Conservation (phyloP, 2,888 invertebrate species). For the Harmothoe impar region DNA sequence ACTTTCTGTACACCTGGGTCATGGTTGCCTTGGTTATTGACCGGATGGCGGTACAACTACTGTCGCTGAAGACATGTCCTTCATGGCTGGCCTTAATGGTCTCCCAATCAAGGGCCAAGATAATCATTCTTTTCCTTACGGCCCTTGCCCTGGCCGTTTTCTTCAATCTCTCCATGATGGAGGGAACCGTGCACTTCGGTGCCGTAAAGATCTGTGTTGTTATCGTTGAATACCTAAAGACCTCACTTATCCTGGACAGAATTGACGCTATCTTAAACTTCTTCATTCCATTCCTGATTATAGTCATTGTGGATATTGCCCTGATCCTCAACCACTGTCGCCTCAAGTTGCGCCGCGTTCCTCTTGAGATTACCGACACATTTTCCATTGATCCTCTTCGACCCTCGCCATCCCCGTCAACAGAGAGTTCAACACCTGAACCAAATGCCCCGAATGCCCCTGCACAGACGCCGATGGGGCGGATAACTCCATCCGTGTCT, state of each 20-base stretch:
- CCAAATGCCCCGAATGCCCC: background rate
- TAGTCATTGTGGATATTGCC: conserved; percentile 14
- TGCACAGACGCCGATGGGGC: background rate
- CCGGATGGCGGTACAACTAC: background rate
- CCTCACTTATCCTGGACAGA: conserved; percentile 37
- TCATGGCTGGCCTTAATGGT: conserved; percentile 19
- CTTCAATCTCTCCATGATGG: conserved; percentile 49
- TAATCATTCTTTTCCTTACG: background rate
- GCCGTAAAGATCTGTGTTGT: conserved; percentile 33
- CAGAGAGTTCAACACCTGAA: conserved; percentile 2
- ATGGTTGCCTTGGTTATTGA: conserved; percentile 30
- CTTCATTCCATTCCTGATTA: conserved; percentile 36
- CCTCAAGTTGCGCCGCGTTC: conserved; percentile 44
- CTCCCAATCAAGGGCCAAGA: conserved; percentile 25
- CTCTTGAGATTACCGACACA: background rate
- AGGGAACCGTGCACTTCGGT: conserved; percentile 40
- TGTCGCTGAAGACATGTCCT: background rate
- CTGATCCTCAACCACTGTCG: conserved; percentile 51
- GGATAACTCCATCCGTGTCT: conserved; percentile 32
- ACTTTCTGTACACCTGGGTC: conserved; percentile 34
- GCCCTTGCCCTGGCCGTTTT: conserved; percentile 38
- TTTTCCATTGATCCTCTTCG: conserved; percentile 12
- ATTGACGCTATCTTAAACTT: conserved; percentile 52
- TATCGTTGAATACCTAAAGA: conserved; percentile 27
- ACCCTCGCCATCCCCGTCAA: conserved; percentile 15